Base-by-base conservation (phyloP, 2,888 invertebrate genomes). In the Phymatocera aterrima region DNA sequence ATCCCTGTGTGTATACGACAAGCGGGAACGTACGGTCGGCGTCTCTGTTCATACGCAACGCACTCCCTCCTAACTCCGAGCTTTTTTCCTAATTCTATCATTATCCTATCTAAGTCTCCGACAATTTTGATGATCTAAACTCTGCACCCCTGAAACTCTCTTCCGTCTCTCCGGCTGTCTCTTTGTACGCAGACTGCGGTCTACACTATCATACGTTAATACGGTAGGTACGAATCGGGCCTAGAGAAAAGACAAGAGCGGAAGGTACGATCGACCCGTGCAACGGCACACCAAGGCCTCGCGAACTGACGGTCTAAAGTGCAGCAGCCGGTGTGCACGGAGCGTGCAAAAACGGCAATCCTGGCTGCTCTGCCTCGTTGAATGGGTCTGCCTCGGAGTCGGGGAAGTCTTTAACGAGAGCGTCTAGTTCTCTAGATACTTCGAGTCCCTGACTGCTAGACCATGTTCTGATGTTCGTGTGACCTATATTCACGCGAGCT, bases 401-500 rank as follows among this genome's bases (percentile, higher is more conserved):
- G 68, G 48, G 72, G 51, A 51, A 40, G 75, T 60, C 57, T 75
- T 75, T 40, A 75, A 75, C 75, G 75, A 75, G 75, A 43, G 3
- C 54, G 57, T 75, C 72, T 40, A 34, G 72, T 51, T 51, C 34
- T 3, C n/a, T 43, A 34, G 4, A n/a, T n/a, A 21, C 31, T 48
- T 18, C 15, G 28, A 24, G n/a, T n/a, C 34, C 21, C 72, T 18
- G 34, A 31, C 51, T 68, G 43, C 68, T 43, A 68, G 68, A 68
- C 68, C 68, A 46, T 68, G 68, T 46, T 68, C 43, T 34, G 37
- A 68, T 46, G 46, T 43, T 40, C 68, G 68, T 43, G 43, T 68
- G 68, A 68, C 68, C 80, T 54, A 80, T 78, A 81, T 80, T 78
- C 75, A 78, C 43, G 28, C 4, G 40, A 8, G 40, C 40, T 40